Percentiles rank a stretch among this genome's conserved stretches.
Conservation (phyloP, 2,888 invertebrate species). For the Limnephilus rhombicus region DNA sequence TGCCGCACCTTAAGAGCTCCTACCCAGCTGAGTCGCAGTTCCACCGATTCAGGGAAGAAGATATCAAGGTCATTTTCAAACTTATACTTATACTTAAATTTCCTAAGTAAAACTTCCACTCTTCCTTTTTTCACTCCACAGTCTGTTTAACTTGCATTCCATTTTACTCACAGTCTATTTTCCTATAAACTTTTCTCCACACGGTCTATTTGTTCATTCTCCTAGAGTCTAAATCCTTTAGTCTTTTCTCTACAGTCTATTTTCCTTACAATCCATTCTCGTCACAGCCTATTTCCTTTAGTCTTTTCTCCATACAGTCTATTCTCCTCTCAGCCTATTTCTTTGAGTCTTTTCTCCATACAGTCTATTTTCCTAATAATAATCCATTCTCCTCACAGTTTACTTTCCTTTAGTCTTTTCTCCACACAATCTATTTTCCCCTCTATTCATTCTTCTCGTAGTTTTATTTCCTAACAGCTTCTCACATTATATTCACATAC, state of each 20-base stretch:
- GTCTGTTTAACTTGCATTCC: background rate
- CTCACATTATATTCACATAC: no score
- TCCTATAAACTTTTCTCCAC: no score
- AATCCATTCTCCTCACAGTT: background rate
- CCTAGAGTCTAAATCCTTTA: background rate
- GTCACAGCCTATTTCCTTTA: no score
- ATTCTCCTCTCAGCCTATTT: no score
- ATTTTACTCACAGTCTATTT: background rate
- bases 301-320: no score
- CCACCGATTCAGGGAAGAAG: slow-evolving; percentile 80
- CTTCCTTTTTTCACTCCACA: background rate
- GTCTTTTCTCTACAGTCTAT: background rate
- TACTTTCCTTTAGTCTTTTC: background rate
- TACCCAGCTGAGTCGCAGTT: slow-evolving; percentile 91
- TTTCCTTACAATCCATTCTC: background rate
- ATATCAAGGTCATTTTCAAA: slow-evolving; percentile 79
- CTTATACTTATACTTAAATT: background rate
- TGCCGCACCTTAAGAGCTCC: slow-evolving; percentile 90
- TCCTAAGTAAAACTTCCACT: background rate
- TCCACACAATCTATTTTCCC: no score
- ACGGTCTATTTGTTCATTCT: background rate
- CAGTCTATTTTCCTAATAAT: no score
- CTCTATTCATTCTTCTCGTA: no score
- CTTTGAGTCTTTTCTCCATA: no score
- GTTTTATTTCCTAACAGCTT: no score